Evolutionary conservation across 2,888 invertebrate genomes (phyloP).

Genomic region (Melinaea menophilus): DNA sequence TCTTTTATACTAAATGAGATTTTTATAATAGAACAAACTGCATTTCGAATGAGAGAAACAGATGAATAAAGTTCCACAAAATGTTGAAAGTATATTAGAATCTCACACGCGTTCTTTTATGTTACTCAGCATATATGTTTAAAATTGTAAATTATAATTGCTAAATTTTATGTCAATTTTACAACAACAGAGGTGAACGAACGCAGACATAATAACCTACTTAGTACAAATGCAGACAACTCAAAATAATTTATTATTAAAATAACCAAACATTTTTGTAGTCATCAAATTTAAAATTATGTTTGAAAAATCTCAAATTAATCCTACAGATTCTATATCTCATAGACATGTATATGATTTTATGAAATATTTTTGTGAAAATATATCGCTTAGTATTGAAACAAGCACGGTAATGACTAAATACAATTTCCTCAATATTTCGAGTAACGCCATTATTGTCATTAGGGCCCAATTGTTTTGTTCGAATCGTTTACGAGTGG

Average conservation of each 20-base stretch:
- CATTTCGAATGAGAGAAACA: too few species aligned
- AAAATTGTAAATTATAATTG: too few species aligned
- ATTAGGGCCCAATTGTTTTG: conserved; percentile 68
- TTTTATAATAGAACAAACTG: too few species aligned
- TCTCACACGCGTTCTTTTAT: too few species aligned
- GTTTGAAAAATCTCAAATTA: not conserved
- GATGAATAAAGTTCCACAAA: too few species aligned
- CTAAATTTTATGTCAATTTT: conserved; percentile 1
- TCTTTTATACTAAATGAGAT: too few species aligned
- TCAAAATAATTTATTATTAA: conserved; percentile 35
- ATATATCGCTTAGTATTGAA: too few species aligned
- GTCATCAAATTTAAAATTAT: not conserved
- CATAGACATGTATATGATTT: too few species aligned
- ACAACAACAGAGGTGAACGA: conserved; percentile 46
- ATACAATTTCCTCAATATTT: conserved; percentile 24
- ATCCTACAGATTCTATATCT: too few species aligned
- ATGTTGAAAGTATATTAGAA: too few species aligned
- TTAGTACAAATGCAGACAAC: conserved; percentile 37
- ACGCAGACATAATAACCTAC: conserved; percentile 60
- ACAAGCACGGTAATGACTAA: conserved; percentile 17
- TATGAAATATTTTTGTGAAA: too few species aligned
- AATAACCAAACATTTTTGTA: not conserved
- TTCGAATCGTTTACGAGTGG: conserved; percentile 41
- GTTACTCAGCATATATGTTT: too few species aligned
- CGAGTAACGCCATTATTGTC: conserved; percentile 41